Evolutionary conservation across 2,888 invertebrate genomes (phyloP).

Genomic region (Prosapia bicincta): DNA sequence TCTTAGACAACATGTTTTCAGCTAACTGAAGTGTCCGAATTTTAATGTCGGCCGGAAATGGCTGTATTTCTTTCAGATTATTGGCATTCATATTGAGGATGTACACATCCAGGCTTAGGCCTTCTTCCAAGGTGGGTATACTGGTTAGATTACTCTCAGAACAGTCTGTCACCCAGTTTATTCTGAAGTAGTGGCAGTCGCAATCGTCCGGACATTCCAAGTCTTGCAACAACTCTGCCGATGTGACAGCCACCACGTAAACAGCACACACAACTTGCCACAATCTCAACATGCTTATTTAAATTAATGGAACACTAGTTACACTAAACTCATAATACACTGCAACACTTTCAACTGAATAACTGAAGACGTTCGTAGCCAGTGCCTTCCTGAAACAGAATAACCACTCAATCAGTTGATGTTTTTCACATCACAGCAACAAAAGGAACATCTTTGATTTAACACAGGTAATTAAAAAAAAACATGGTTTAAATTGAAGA

Average conservation of each 20-base stretch:
- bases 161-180: slow-evolving; percentile 75
- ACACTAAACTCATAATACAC: neutral
- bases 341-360: neutral
- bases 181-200: slow-evolving; percentile 70
- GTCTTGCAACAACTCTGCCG: slow-evolving; percentile 29
- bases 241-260: slow-evolving; percentile 10
- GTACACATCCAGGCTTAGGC: slow-evolving; percentile 66
- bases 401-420: too few relatives aligned
- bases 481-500: too few relatives aligned
- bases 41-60: slow-evolving; percentile 65
- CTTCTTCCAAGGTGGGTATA: slow-evolving; percentile 58
- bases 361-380: neutral
- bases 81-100: slow-evolving; percentile 68
- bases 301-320: neutral
- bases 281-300: neutral
- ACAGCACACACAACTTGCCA: neutral
- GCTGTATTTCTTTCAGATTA: slow-evolving; percentile 55
- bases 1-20: slow-evolving; percentile 58
- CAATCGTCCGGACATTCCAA: slow-evolving; percentile 70
- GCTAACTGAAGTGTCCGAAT: slow-evolving; percentile 65
- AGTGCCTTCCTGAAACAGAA: neutral
- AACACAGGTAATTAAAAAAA: too few relatives aligned
- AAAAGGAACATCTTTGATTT: too few relatives aligned
- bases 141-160: slow-evolving; percentile 69
- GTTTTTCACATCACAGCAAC: too few relatives aligned